Base-by-base conservation (phyloP, 2,797 vertebrate genomes). In the Remorina albescens region DNA sequence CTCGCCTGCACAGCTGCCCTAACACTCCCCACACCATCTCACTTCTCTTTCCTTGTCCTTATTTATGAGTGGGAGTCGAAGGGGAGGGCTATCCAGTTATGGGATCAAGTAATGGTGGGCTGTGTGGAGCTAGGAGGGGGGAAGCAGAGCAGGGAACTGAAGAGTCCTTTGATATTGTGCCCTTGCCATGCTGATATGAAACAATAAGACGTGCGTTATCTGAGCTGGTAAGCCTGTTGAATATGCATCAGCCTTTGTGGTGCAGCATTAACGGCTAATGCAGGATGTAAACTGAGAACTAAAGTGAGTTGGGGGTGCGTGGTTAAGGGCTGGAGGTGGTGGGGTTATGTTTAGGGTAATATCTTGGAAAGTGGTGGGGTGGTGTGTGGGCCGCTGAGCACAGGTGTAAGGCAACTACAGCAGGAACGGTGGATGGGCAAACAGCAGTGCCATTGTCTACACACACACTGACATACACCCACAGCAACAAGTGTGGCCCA, bases 381-480 rank as follows among this genome's bases (percentile, higher is more conserved):
- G 68, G 15, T 36, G 70, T 76, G 66, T 78, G 75, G 80, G 72
- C 80, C 86, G 88, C 78, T 81, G 89, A 89, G 91, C 93, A 94
- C 94, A 95, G 94, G 94, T 94, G 95, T 93, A 90, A 93, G 88
- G 81, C 88, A 89, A 89, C 86, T 88, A 78, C 79, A 81, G 78
- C 89, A 85, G 81, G 87, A 83, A 87, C 73, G 64, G 64, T 2
- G 61, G 80, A 85, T 53, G 59, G 80, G 76, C 75, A 87, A 93
- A 95, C 93, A 95, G 91, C 93, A 90, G 86, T 76, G 69, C 90
- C 86, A 89, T 94, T 95, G 94, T 95, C 90, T 81, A 54, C 36
- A 56, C 55, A 18, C 34, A 41, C 37, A 34, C 61, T 25, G 42
- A 67, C 49, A 46, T 59, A 71, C 81, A 59, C 39, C 68, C 41